Evolutionary conservation across 2,888 invertebrate species (phyloP).

Genomic region (Acleris holmiana): DNA sequence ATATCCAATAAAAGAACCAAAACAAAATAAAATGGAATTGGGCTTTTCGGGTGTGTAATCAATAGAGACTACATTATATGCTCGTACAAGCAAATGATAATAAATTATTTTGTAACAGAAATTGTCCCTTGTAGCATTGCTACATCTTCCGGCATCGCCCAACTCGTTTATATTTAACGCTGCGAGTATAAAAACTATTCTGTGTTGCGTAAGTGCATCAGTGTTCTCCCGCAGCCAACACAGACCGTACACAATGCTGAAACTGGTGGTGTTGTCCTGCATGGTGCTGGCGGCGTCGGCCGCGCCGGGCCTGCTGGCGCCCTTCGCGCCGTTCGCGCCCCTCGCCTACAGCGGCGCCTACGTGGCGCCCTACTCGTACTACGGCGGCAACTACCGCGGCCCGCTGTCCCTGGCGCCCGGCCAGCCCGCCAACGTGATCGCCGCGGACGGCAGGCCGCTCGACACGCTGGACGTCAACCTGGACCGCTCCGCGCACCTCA

Average conservation of each 20-base stretch:
- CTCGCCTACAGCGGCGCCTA: conserved; percentile 53
- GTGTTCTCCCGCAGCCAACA: conserved; percentile 67
- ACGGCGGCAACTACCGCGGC: conserved; percentile 58
- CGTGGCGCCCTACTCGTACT: conserved; percentile 48
- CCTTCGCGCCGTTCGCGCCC: conserved; percentile 47
- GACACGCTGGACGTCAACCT: conserved; percentile 76
- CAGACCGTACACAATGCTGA: conserved; percentile 78
- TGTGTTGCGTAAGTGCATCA: conserved; percentile 60
- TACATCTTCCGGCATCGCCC: conserved; percentile 62
- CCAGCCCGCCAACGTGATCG: conserved; percentile 73
- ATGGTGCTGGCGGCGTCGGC: conserved; percentile 79
- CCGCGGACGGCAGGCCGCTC: conserved; percentile 72
- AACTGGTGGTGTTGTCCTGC: conserved; percentile 85
- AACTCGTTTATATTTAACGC: conserved; percentile 51
- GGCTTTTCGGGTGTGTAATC: too few relatives aligned
- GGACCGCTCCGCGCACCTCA: conserved; percentile 73
- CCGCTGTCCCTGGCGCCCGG: conserved; percentile 73
- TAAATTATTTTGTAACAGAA: too few relatives aligned
- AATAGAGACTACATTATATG: too few relatives aligned
- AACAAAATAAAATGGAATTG: too few relatives aligned
- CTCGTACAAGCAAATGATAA: too few relatives aligned
- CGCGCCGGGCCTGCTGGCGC: conserved; percentile 61
- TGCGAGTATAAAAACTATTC: conserved; percentile 65
- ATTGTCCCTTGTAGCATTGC: conserved; percentile 1
- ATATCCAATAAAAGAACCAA: too few relatives aligned